Percentiles rank a stretch among this genome's conserved stretches.
phyloP scores from a whole-genome alignment of 23 tunicate species.

The Aplidium turbinatum region DNA sequence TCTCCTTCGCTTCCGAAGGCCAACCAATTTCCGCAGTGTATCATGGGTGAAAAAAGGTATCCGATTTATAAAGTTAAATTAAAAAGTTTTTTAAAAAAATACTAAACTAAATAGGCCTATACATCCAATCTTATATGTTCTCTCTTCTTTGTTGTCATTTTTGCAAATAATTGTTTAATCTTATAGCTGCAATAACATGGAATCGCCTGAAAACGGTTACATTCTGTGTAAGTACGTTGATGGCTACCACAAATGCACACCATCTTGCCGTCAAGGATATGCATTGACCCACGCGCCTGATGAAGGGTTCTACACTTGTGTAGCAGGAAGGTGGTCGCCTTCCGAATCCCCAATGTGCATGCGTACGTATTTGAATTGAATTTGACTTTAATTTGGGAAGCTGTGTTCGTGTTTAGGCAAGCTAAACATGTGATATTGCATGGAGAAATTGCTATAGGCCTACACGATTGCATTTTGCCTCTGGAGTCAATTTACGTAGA shows the following conservation, averaged over 20 bases:
- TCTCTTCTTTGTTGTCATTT: too few species aligned
- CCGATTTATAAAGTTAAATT: too few species aligned
- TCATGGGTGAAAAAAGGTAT: slow-evolving; percentile 75
- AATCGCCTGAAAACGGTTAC: slow-evolving; percentile 85
- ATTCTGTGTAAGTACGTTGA: slow-evolving; percentile 77
- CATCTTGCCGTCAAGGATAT: slow-evolving; percentile 74
- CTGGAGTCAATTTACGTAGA: too few species aligned
- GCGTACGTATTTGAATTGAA: slow-evolving; percentile 82
- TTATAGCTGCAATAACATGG: slow-evolving; percentile 85
- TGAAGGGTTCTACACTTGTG: slow-evolving; percentile 76
- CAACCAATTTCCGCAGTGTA: slow-evolving; percentile 70
- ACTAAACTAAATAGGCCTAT: neutral
- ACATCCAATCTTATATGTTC: neutral
- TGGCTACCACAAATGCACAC: slow-evolving; percentile 83
- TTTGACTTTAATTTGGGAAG: too few species aligned
- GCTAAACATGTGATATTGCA: too few species aligned
- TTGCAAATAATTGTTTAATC: neutral
- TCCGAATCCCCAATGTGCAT: slow-evolving; percentile 48
- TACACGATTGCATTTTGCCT: too few species aligned
- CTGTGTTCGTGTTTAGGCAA: too few species aligned
- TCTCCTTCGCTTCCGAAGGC: slow-evolving; percentile 69
- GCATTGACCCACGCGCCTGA: slow-evolving; percentile 51
- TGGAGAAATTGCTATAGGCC: too few species aligned
- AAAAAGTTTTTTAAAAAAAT: neutral
- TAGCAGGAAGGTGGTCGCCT: slow-evolving; percentile 70